Conservation (phyloP, 2,113 vertebrate species). For the Falcunculus frontatus region DNA sequence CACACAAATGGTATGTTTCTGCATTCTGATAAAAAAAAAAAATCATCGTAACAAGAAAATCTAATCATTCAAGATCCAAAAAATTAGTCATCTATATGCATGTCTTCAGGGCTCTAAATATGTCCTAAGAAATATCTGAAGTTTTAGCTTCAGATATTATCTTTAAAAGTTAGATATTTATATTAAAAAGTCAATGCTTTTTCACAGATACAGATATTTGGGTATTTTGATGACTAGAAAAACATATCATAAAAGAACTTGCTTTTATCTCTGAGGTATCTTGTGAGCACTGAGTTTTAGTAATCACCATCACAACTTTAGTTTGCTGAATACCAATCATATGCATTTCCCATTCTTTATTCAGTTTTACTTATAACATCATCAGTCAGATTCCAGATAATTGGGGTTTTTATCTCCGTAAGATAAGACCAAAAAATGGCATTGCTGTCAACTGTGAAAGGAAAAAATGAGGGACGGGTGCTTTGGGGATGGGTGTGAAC, state of each 20-base stretch:
- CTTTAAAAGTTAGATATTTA: conserved; percentile 23
- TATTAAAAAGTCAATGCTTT: conserved; percentile 31
- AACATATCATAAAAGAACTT: background rate
- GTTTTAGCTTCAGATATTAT: conserved; percentile 13
- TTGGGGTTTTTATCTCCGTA: background rate
- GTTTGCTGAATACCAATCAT: background rate
- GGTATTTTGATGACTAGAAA: background rate
- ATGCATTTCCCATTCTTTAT: background rate
- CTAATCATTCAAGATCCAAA: background rate
- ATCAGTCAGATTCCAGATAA: background rate
- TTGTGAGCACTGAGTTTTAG: background rate
- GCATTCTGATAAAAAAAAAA: background rate
- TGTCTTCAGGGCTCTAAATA: background rate
- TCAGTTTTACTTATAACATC: background rate
- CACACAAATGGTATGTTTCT: background rate
- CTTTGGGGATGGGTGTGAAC: background rate
- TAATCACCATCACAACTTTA: background rate
- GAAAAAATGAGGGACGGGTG: background rate
- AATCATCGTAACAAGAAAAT: background rate
- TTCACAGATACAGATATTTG: background rate
- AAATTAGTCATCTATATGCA: background rate
- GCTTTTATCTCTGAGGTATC: background rate
- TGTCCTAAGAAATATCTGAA: background rate
- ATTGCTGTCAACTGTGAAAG: background rate
- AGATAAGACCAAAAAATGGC: background rate